These are phyloP conservation scores for Cantharis lateralis DNA, from an alignment of 2,888 invertebrate genomes.

Conservation along the genomic window DNA sequence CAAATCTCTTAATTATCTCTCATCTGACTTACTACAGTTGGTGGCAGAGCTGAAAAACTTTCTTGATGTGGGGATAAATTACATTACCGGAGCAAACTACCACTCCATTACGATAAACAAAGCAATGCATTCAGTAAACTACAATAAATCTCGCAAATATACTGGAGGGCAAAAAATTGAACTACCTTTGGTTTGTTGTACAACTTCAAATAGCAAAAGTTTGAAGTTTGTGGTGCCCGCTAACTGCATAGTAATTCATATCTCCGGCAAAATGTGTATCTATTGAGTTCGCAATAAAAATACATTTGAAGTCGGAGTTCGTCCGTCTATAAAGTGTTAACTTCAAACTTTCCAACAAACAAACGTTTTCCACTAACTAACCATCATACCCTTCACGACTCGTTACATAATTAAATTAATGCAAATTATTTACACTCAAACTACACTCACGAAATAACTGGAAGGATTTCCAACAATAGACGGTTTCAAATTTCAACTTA, in stretches of 20 bases:
- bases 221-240: slow-evolving; percentile 16
- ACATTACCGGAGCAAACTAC: slow-evolving; percentile 18
- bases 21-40: not conserved
- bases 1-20: not conserved
- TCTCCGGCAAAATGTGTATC: not conserved
- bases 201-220: slow-evolving; percentile 31
- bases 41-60: not conserved
- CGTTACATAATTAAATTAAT: not conserved
- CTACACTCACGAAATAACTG: slow-evolving; percentile 11
- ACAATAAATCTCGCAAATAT: slow-evolving; percentile 31
- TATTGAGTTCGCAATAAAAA: not conserved
- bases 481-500: slow-evolving; percentile 25
- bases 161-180: slow-evolving; percentile 24
- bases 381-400: not conserved
- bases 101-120: slow-evolving; percentile 29
- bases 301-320: not conserved
- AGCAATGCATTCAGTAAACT: slow-evolving; percentile 28
- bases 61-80: not conserved
- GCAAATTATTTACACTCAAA: slow-evolving; percentile 17
- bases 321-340: not conserved
- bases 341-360: not conserved
- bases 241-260: slow-evolving; percentile 11
- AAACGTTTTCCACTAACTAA: not conserved
- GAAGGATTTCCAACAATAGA: slow-evolving; percentile 16
- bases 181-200: slow-evolving; percentile 26